These are phyloP conservation scores for Leucania comma DNA, from an alignment of 2,888 invertebrate genomes.

Conservation along the genomic window DNA sequence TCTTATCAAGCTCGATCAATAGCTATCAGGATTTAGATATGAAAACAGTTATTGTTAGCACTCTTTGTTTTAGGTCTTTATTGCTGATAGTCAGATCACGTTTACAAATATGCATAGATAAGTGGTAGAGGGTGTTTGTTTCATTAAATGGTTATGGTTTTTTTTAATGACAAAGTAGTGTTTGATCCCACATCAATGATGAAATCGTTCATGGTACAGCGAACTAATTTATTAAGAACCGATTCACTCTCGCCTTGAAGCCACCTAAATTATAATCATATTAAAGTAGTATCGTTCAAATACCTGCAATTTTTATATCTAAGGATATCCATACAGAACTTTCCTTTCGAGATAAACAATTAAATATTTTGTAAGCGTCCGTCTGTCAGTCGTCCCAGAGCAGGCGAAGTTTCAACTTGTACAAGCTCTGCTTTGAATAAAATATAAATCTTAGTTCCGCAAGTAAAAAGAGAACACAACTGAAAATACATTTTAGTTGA, in stretches of 20 bases:
- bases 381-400: constrained; percentile 46
- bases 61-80: constrained; percentile 14
- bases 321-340: constrained; percentile 27
- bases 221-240: too few relatives aligned
- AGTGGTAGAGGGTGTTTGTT: neutral
- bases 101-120: neutral
- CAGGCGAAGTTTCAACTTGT: constrained; percentile 57
- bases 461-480: constrained; percentile 51
- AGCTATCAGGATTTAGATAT: constrained; percentile 33
- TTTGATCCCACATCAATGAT: too few relatives aligned
- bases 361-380: constrained; percentile 52
- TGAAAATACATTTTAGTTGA: constrained; percentile 60
- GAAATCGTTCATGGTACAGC: too few relatives aligned
- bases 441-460: constrained; percentile 65
- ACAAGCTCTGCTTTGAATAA: constrained; percentile 61
- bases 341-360: constrained; percentile 41
- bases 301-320: constrained; percentile 18
- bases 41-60: constrained; percentile 5
- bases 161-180: too few relatives aligned
- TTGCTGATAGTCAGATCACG: constrained; percentile 8
- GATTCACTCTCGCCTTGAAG: too few relatives aligned
- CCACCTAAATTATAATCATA: too few relatives aligned
- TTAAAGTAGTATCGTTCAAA: constrained; percentile 13
- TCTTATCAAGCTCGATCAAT: constrained; percentile 7
- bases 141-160: neutral